phyloP scores from a whole-genome alignment of 2,113 vertebrate species.

The Phaetusa simplex region DNA sequence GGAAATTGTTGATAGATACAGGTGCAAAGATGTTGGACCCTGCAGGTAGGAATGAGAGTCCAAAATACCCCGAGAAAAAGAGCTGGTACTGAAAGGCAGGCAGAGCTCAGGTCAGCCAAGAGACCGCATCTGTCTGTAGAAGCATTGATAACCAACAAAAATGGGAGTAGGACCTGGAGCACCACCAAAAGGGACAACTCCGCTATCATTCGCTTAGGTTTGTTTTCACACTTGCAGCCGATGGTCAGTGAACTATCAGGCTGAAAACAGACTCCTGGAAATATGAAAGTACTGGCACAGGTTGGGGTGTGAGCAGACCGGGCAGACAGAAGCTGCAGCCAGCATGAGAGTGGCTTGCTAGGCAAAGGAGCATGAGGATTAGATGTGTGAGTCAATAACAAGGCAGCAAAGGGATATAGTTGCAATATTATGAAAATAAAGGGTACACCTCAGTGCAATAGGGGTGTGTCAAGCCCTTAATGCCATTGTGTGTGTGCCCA shows the following conservation, averaged over 20 bases:
- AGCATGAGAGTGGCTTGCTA: neutral
- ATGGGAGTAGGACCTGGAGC: neutral
- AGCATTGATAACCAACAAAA: neutral
- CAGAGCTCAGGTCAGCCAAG: neutral
- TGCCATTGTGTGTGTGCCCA: neutral
- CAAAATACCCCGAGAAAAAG: neutral
- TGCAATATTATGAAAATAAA: conserved; percentile 40
- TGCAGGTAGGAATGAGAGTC: neutral
- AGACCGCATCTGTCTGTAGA: neutral
- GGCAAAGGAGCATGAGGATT: neutral
- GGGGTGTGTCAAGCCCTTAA: conserved; percentile 14
- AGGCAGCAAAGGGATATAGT: neutral
- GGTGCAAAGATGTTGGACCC: neutral
- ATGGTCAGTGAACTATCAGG: neutral
- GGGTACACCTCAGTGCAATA: neutral
- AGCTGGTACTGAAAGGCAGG: neutral
- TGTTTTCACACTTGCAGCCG: neutral
- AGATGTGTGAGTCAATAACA: conserved; percentile 8
- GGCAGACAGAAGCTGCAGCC: neutral
- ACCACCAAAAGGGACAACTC: neutral
- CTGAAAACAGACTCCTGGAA: neutral
- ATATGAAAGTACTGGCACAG: neutral
- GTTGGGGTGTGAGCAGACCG: neutral
- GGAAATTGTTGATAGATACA: neutral
- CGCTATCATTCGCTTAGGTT: neutral